Percentiles rank a stretch among this genome's conserved stretches.
phyloP scores from a whole-genome alignment of 2,797 vertebrate genomes.

The Sternotherus odoratus region DNA sequence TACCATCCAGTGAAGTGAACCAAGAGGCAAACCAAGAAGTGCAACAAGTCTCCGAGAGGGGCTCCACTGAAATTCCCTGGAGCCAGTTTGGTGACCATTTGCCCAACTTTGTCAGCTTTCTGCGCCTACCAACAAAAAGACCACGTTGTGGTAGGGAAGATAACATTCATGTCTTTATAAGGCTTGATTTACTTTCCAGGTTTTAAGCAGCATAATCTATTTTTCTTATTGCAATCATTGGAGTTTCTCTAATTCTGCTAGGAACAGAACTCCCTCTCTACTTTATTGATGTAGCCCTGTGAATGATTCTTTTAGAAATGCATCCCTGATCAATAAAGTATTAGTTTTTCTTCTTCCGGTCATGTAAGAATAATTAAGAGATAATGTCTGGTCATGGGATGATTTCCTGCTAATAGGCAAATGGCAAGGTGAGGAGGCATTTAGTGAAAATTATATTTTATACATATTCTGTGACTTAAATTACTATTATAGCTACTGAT shows the following conservation, averaged over 20 bases:
- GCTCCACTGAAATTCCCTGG: neutral
- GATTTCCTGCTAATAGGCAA: constrained; percentile 57
- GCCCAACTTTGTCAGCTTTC: neutral
- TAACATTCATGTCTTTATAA: neutral
- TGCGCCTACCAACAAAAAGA: neutral
- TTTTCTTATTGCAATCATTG: constrained; percentile 23
- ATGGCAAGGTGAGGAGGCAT: constrained; percentile 53
- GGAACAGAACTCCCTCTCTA: neutral
- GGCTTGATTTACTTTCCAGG: neutral
- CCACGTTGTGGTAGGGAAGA: neutral
- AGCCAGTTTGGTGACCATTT: neutral
- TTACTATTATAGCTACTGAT: constrained; percentile 21
- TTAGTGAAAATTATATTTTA: constrained; percentile 4
- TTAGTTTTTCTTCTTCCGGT: constrained; percentile 21
- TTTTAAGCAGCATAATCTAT: neutral
- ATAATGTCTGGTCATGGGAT: constrained; percentile 60
- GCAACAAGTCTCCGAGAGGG: neutral
- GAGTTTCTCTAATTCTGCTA: neutral
- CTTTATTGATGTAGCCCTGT: constrained; percentile 38
- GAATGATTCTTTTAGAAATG: constrained; percentile 38
- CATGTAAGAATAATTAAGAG: constrained; percentile 66
- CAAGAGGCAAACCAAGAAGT: neutral
- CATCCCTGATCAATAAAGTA: constrained; percentile 15
- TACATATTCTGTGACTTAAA: constrained; percentile 5
- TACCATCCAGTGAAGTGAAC: neutral